Evolutionary conservation across 2,113 vertebrate species (phyloP).

Genomic region (Tretioscincus oriximinensis): DNA sequence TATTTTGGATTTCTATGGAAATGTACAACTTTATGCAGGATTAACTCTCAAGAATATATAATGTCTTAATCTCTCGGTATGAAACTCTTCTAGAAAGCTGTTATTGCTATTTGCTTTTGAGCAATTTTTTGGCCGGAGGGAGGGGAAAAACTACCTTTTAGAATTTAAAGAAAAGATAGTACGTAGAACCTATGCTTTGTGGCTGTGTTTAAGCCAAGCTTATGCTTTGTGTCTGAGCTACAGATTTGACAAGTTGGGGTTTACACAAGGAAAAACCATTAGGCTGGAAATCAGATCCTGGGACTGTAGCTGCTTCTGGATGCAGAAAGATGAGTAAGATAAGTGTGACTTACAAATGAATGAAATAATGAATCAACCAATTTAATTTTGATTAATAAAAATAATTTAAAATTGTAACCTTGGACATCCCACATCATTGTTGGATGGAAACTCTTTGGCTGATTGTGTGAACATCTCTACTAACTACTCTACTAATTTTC

Average conservation of each 20-base stretch:
- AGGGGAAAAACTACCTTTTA: neutral
- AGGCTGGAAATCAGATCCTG: neutral
- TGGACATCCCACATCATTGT: no score
- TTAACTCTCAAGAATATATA: slow-evolving; percentile 3
- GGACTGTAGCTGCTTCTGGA: neutral
- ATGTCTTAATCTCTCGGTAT: slow-evolving; percentile 15
- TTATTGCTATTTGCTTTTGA: slow-evolving; percentile 10
- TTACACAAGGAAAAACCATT: neutral
- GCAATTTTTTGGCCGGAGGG: neutral
- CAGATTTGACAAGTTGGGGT: neutral
- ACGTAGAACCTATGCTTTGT: neutral
- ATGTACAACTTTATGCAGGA: slow-evolving; percentile 1
- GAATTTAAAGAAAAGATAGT: neutral
- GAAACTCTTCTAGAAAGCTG: slow-evolving; percentile 21
- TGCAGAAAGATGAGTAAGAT: neutral
- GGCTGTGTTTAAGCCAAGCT: neutral
- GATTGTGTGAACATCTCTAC: no score
- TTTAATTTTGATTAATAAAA: no score
- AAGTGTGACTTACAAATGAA: no score
- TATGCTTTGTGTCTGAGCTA: neutral
- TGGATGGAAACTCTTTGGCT: no score
- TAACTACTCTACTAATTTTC: no score
- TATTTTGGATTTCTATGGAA: slow-evolving; percentile 15
- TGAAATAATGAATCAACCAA: no score
- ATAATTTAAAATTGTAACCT: no score